Evolutionary conservation across 1,140 invertebrate species (phyloP).

Genomic region (Leptinotarsa lineolata): DNA sequence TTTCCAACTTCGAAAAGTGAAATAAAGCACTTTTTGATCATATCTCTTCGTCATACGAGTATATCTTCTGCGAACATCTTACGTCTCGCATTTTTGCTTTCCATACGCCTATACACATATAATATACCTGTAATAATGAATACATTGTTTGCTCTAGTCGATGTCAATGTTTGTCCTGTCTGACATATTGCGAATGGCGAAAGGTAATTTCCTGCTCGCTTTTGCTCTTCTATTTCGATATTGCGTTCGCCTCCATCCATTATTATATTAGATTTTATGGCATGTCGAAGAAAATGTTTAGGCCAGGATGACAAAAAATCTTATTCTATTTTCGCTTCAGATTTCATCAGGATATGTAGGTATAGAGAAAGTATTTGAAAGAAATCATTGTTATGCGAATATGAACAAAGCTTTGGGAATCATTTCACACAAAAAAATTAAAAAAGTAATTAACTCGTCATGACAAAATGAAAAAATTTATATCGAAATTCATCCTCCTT

Average conservation of each 20-base stretch:
- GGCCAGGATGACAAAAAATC: background rate
- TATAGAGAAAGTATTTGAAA: no score
- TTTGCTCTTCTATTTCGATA: slow-evolving; percentile 26
- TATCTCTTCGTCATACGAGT: no score
- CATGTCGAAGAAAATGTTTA: background rate
- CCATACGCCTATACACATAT: slow-evolving; percentile 13
- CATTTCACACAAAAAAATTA: no score
- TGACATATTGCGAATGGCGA: slow-evolving; percentile 48
- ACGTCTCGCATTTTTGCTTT: background rate
- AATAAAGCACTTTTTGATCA: no score
- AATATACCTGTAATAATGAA: slow-evolving; percentile 49
- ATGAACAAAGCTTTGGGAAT: no score
- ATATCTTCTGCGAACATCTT: background rate
- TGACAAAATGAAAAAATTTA: no score
- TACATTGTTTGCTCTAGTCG: slow-evolving; percentile 47
- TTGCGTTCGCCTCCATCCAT: slow-evolving; percentile 20
- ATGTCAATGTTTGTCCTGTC: slow-evolving; percentile 50
- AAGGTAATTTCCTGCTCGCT: slow-evolving; percentile 46
- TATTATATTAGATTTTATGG: slow-evolving; percentile 24
- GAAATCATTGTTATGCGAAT: no score
- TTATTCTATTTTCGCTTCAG: no score
- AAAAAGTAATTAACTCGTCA: no score
- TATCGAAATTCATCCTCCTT: no score
- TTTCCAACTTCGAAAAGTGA: no score
- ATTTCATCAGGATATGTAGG: no score